These are phyloP conservation scores for Poecilia velifera DNA, from an alignment of 2,797 vertebrate genomes.

Conservation along the genomic window DNA sequence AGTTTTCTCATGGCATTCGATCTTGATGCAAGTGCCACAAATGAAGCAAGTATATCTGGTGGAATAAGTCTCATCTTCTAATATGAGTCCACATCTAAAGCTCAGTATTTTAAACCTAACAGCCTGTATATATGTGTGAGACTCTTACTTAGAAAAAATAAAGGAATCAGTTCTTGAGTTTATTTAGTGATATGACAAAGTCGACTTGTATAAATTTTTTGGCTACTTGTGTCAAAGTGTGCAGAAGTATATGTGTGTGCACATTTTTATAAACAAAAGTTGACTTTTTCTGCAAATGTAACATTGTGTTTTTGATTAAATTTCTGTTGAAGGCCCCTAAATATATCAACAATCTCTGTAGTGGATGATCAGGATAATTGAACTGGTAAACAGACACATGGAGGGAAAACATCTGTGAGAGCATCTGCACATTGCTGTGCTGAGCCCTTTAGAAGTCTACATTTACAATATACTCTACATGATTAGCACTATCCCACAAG, in stretches of 20 bases:
- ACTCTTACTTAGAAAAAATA: not conserved
- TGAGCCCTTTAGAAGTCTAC: constrained; percentile 41
- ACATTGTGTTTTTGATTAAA: constrained; percentile 37
- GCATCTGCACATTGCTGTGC: constrained; percentile 63
- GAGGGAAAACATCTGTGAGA: constrained; percentile 66
- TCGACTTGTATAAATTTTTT: not conserved
- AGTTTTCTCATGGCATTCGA: not conserved
- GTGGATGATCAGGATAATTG: constrained; percentile 55
- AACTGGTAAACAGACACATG: constrained; percentile 68
- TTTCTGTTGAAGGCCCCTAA: constrained; percentile 16
- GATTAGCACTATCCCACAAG: constrained; percentile 49
- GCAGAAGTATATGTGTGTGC: not conserved
- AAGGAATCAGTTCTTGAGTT: not conserved
- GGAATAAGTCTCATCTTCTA: not conserved
- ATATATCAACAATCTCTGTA: constrained; percentile 57
- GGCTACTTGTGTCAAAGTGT: not conserved
- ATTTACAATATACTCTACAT: constrained; percentile 47
- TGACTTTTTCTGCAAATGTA: not conserved
- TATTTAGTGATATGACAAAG: not conserved
- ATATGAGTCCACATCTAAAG: not conserved
- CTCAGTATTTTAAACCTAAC: not conserved
- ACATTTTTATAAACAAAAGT: not conserved
- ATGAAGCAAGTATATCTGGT: not conserved
- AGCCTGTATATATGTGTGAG: not conserved
- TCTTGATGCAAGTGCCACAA: not conserved